Percentiles rank a stretch among this genome's conserved stretches.
These are phyloP conservation scores for human DNA, from an alignment of 2,113 vertebrate genomes.

Conservation along the genomic window DNA sequence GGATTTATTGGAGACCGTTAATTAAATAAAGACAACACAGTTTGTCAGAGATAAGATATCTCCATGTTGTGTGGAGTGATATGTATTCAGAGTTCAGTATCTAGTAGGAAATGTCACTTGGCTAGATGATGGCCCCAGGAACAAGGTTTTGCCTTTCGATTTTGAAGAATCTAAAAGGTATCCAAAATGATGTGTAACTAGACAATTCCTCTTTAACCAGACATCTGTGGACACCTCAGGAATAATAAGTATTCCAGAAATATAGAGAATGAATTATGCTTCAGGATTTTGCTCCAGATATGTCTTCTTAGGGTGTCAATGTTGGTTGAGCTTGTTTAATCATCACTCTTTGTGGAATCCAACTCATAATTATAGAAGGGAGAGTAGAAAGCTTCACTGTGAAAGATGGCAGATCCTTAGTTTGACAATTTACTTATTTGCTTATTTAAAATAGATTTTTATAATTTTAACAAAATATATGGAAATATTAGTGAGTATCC, in stretches of 20 bases:
- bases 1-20: not conserved
- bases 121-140: not conserved
- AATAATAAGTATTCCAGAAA: conserved; percentile 76
- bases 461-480: not conserved
- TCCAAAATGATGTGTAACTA: conserved; percentile 75
- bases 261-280: conserved; percentile 67
- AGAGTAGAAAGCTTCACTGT: conserved; percentile 30
- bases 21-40: not conserved
- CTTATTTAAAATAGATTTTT: not conserved
- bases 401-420: conserved; percentile 48
- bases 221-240: conserved; percentile 57
- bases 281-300: conserved; percentile 67
- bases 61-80: not conserved
- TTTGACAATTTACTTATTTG: not conserved
- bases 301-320: conserved; percentile 47
- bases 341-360: conserved; percentile 28
- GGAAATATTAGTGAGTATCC: not conserved
- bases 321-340: not conserved
- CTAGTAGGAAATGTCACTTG: not conserved
- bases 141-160: conserved; percentile 65
- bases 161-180: conserved; percentile 71
- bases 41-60: conserved; percentile 51
- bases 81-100: conserved; percentile 66
- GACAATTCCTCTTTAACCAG: conserved; percentile 76
- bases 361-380: conserved; percentile 8